Conservation (phyloP, 2,888 invertebrate genomes). For the Lordiphosa andalusiaca region DNA sequence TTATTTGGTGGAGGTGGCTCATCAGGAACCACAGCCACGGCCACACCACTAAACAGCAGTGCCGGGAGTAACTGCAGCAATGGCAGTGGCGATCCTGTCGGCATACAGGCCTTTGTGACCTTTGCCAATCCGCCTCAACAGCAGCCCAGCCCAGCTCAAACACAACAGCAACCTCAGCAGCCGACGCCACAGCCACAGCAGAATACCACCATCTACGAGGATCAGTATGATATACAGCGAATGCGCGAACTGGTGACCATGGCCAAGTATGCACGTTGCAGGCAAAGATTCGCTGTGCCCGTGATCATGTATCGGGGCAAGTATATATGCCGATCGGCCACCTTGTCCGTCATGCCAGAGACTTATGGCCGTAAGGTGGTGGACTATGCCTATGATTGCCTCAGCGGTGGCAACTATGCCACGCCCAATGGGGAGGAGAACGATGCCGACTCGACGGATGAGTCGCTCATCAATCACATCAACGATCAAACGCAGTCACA, state of each 20-base stretch:
- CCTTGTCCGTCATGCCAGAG: constrained; percentile 87
- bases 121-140: constrained; percentile 62
- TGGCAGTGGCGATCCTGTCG: constrained; percentile 26
- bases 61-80: constrained; percentile 47
- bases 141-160: constrained; percentile 43
- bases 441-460: constrained; percentile 73
- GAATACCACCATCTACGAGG: constrained; percentile 83
- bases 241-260: constrained; percentile 84
- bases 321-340: constrained; percentile 87
- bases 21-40: constrained; percentile 44
- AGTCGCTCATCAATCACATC: constrained; percentile 67
- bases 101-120: constrained; percentile 75
- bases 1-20: constrained; percentile 37
- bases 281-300: constrained; percentile 88
- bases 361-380: constrained; percentile 86
- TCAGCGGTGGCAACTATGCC: constrained; percentile 65
- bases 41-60: constrained; percentile 43
- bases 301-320: constrained; percentile 89
- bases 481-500: constrained; percentile 63
- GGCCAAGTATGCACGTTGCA: constrained; percentile 87
- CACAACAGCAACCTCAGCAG: constrained; percentile 29
- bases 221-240: constrained; percentile 82
- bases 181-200: constrained; percentile 50
- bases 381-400: constrained; percentile 80
- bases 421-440: constrained; percentile 71